phyloP scores from a whole-genome alignment of 2,888 invertebrate genomes.

The Augiades crinisus region DNA sequence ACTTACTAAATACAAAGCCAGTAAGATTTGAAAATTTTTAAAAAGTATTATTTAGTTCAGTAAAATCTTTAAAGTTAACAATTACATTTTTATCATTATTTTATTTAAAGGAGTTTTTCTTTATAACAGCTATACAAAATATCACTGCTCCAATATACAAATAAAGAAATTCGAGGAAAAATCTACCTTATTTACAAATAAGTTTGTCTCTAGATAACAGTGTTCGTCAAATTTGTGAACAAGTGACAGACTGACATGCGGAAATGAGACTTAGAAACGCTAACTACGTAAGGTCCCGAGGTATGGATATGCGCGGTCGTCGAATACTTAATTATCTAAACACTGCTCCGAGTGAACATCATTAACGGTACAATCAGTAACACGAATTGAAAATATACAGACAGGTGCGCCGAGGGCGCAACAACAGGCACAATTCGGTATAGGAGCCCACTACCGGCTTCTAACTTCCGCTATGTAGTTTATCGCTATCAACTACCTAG shows the following conservation, averaged over 20 bases:
- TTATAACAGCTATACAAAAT: conserved; percentile 71
- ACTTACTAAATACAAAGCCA: conserved; percentile 42
- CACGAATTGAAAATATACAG: conserved; percentile 29
- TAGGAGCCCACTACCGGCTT: conserved; percentile 46
- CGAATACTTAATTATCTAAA: conserved; percentile 41
- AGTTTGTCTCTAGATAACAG: conserved; percentile 56
- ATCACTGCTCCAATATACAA: conserved; percentile 72
- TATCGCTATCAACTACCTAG: conserved; percentile 67
- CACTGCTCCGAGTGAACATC: conserved; percentile 33
- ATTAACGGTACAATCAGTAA: conserved; percentile 20
- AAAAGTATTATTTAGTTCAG: conserved; percentile 27
- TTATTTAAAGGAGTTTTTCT: conserved; percentile 38
- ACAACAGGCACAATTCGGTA: conserved; percentile 58
- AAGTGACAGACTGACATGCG: conserved; percentile 37
- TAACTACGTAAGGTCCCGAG: conserved; percentile 12
- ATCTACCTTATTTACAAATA: conserved; percentile 64
- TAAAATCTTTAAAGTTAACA: conserved; percentile 33
- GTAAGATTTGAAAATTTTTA: conserved; percentile 29
- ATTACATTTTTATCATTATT: conserved; percentile 30
- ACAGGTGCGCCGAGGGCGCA: no score
- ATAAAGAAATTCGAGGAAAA: conserved; percentile 51
- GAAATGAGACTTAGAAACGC: not conserved
- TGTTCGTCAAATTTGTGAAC: conserved; percentile 43
- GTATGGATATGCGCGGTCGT: conserved; percentile 30
- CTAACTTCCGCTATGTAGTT: conserved; percentile 44